These are phyloP conservation scores for Sinotaia quadrata DNA, from an alignment of 2,888 invertebrate species.

Conservation along the genomic window DNA sequence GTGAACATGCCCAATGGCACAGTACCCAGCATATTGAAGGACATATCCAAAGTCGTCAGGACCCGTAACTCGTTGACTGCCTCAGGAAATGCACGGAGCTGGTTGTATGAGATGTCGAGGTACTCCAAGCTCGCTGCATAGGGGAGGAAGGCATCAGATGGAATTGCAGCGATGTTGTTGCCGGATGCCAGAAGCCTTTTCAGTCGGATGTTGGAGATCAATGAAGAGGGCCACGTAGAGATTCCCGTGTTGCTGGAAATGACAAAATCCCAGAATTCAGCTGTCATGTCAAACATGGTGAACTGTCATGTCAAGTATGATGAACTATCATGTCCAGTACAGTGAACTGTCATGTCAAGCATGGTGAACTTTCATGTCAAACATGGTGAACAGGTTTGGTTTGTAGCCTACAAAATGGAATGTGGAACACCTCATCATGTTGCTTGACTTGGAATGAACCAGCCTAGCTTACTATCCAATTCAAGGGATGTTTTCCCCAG, in stretches of 20 bases:
- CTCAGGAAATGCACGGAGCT: conserved; percentile 12
- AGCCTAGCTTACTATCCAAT: too few species aligned
- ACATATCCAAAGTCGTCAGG: conserved; percentile 12
- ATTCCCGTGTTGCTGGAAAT: conserved; percentile 19
- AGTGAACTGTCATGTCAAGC: too few species aligned
- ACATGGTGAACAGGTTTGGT: too few species aligned
- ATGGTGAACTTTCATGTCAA: too few species aligned
- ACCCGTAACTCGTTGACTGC: conserved; percentile 12
- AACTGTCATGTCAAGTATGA: too few species aligned
- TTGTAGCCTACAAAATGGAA: too few species aligned
- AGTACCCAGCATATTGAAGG: conserved; percentile 16
- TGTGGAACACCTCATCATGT: too few species aligned
- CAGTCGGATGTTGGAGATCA: conserved; percentile 10
- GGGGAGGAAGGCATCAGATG: conserved; percentile 13
- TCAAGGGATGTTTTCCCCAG: too few species aligned
- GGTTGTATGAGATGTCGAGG: conserved; percentile 23
- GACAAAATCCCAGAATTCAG: too few species aligned
- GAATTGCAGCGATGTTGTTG: conserved; percentile 12
- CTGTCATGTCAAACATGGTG: too few species aligned
- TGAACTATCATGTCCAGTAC: too few species aligned
- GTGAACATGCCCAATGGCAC: conserved; percentile 20
- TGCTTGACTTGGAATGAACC: too few species aligned
- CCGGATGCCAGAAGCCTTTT: conserved; percentile 14
- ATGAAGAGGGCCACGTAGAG: conserved; percentile 2
- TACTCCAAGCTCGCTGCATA: conserved; percentile 13